Percentiles rank a stretch among this genome's conserved stretches.
Evolutionary conservation across 2,797 vertebrate species (phyloP).

Genomic region (Tinamus major): DNA sequence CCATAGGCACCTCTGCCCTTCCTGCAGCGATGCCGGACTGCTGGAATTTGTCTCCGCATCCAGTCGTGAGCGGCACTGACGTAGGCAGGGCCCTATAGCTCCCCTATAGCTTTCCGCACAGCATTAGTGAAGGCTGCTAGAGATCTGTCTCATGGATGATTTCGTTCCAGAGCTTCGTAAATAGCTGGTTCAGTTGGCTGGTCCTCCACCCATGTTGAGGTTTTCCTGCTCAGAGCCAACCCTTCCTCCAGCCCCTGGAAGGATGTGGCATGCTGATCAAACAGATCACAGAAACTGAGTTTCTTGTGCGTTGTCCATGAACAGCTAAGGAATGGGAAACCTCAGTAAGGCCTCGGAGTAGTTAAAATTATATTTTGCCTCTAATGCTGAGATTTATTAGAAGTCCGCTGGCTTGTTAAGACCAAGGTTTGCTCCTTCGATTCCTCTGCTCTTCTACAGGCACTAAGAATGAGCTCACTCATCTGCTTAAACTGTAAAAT

Average conservation of each 20-base stretch:
- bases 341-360: neutral
- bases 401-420: neutral
- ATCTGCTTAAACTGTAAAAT: neutral
- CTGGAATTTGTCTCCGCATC: neutral
- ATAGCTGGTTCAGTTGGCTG: neutral
- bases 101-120: neutral
- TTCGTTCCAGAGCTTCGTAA: neutral
- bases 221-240: neutral
- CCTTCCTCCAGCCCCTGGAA: neutral
- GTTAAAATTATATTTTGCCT: neutral
- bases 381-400: neutral
- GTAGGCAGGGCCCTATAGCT: neutral
- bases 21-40: neutral
- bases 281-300: neutral
- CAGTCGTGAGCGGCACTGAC: rapidly evolving
- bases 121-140: neutral
- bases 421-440: neutral
- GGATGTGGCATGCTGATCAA: neutral
- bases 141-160: neutral
- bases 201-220: neutral
- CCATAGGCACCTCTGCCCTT: neutral
- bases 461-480: neutral
- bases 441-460: slow-evolving; percentile 36
- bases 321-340: neutral
- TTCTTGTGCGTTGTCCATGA: neutral